A percentile compares a stretch with the other conserved stretches of the same genome.
Conservation (phyloP, 2,113 vertebrate species). For the Anarrhichthys ocellatus region DNA sequence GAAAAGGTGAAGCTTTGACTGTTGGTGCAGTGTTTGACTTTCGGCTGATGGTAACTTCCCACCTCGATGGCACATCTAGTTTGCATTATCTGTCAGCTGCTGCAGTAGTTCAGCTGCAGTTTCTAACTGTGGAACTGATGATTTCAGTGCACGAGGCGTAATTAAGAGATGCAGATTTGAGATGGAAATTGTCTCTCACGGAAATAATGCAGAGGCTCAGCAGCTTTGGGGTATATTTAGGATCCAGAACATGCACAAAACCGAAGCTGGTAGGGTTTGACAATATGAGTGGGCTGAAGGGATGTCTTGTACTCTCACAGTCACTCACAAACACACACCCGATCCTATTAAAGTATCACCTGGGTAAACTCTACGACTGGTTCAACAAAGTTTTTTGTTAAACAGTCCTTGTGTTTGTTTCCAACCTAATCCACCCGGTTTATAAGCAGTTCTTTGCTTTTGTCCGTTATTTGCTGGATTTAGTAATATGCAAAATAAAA, state of each 20-base stretch:
- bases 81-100: slow-evolving; percentile 22
- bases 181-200: slow-evolving; percentile 30
- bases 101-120: slow-evolving; percentile 23
- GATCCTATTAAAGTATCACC: not conserved
- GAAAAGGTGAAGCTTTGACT: slow-evolving; percentile 19
- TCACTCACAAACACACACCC: not conserved
- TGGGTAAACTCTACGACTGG: no score
- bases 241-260: not conserved
- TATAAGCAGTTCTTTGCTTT: not conserved
- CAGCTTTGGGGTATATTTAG: slow-evolving; percentile 10
- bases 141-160: slow-evolving; percentile 11
- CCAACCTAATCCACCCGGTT: not conserved
- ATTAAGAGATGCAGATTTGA: slow-evolving; percentile 53
- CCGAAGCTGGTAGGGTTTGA: not conserved
- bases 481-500: not conserved
- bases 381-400: not conserved
- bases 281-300: not conserved
- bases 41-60: slow-evolving; percentile 20
- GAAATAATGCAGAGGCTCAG: slow-evolving; percentile 32
- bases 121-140: not conserved
- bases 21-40: not conserved
- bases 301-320: not conserved
- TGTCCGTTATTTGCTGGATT: not conserved
- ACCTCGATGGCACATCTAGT: not conserved
- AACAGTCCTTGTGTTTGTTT: not conserved